Evolutionary conservation across 2,797 vertebrate species (phyloP).

Genomic region (Alcedo atthis): DNA sequence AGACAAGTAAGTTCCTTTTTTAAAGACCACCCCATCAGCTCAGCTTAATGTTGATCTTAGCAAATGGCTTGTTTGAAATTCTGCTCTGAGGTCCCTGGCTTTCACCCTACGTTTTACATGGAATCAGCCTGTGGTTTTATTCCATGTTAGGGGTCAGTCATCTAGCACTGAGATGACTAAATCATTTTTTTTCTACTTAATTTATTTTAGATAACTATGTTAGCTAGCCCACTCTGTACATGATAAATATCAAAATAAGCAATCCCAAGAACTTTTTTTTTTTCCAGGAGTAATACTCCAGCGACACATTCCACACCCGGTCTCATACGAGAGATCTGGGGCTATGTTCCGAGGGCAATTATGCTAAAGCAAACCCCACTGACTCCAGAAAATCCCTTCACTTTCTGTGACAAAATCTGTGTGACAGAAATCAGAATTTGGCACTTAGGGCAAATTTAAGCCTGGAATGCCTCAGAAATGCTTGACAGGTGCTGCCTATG

Average conservation of each 20-base stretch:
- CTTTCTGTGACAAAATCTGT: neutral
- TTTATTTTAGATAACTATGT: neutral
- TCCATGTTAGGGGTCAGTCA: neutral
- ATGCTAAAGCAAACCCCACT: neutral
- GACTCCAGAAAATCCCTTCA: neutral
- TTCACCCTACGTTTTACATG: neutral
- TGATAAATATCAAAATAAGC: neutral
- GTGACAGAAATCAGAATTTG: conserved; percentile 28
- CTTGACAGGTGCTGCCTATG: neutral
- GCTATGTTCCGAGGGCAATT: neutral
- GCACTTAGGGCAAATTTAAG: neutral
- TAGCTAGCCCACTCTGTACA: neutral
- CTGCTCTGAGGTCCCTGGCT: neutral
- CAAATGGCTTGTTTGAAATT: neutral
- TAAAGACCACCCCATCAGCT: neutral
- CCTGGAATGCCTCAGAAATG: neutral
- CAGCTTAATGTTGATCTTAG: neutral
- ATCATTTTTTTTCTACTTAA: neutral
- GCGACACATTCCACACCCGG: neutral
- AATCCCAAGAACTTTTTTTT: too few species aligned
- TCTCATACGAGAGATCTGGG: neutral
- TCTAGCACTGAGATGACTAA: neutral
- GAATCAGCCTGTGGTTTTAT: neutral
- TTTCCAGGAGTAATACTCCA: neutral
- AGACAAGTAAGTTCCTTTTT: neutral